A percentile compares a stretch with the other conserved stretches of the same genome.
Conservation (phyloP, 1,140 invertebrate genomes). For the Druon quercuslanigerum region DNA sequence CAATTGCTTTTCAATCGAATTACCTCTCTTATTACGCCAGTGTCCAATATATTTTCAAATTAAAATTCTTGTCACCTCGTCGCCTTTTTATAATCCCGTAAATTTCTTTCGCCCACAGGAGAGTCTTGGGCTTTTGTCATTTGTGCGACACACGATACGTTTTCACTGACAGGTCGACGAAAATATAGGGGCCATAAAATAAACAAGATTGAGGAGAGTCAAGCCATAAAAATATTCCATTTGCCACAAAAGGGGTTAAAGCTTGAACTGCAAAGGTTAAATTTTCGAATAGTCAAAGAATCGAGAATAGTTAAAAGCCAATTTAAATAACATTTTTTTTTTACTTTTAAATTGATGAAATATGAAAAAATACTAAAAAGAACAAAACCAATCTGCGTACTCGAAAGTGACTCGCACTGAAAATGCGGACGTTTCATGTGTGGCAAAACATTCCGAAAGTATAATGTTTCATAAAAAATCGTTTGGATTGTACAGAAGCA, state of each 20-base stretch:
- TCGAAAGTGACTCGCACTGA: too few species aligned
- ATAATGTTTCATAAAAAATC: too few species aligned
- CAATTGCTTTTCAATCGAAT: too few species aligned
- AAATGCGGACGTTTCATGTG: too few species aligned
- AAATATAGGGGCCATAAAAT: slow-evolving; percentile 25
- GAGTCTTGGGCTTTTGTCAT: slow-evolving; percentile 18
- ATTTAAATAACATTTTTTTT: not conserved
- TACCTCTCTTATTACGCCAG: too few species aligned
- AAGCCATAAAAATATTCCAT: slow-evolving; percentile 2
- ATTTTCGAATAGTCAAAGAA: too few species aligned
- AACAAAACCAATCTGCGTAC: too few species aligned
- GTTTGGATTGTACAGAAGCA: too few species aligned
- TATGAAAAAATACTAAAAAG: too few species aligned
- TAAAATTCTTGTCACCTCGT: not conserved
- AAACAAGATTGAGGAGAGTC: slow-evolving; percentile 22
- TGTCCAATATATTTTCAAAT: not conserved
- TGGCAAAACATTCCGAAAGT: too few species aligned
- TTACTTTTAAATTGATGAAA: too few species aligned
- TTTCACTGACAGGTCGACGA: slow-evolving; percentile 21
- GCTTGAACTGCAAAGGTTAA: not conserved
- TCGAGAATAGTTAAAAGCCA: too few species aligned
- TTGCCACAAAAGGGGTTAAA: not conserved
- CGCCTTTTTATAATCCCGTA: slow-evolving; percentile 20
- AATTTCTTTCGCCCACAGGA: not conserved
- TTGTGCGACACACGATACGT: slow-evolving; percentile 7